Evolutionary conservation across 2,888 invertebrate genomes (phyloP), one percentile per base, ranked within the genome.

Genomic region (Eupithecia centaureata): DNA sequence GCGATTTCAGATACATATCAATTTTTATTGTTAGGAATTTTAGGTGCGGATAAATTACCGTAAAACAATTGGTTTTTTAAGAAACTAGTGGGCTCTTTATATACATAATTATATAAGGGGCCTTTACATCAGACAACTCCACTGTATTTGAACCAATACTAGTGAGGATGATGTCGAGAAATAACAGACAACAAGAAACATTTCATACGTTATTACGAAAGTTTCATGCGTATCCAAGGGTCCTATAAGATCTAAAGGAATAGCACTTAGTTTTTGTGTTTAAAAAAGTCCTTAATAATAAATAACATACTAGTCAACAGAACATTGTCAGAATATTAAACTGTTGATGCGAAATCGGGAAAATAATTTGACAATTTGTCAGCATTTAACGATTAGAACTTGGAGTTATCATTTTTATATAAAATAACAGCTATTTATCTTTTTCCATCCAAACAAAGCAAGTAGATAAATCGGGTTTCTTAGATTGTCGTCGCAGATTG

Each of bases 1-100:
- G n/a, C 33, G 33, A 58, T 47, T 57, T 47, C 22, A 47, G 47
- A 51, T 58, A 35, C 30, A 58, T 61, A 66, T 42, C 15, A 58
- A 33, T 47, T 35, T 42, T 51, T 18, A 62, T 58, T 47, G 47
- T 62, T 18, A 18, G 0, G 18, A 18, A 18, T 22, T 18, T 10
- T 18, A 42, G 8, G 42, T 47, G 47, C 22, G 12, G 10, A 10
- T 42, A 22, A 22, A 18, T 18, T 47, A 22, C 3, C 47, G 12
- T 47, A 47, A 47, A 47, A 22, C 22, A 22, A 47, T 47, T 47
- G 18, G 8, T 47, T 47, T 47, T 47, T 22, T 42, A 42, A 18
- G n/a, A 42, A 18, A 18, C n/a, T 18, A 2, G 7, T 32, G 1
- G 18, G 8, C 8, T 42, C 8, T 8, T 18, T 18, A 18, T 8